Percentiles rank a stretch among this genome's conserved stretches.
Conservation (phyloP, 1,140 invertebrate species). For the Hydropsyche tenuis region DNA sequence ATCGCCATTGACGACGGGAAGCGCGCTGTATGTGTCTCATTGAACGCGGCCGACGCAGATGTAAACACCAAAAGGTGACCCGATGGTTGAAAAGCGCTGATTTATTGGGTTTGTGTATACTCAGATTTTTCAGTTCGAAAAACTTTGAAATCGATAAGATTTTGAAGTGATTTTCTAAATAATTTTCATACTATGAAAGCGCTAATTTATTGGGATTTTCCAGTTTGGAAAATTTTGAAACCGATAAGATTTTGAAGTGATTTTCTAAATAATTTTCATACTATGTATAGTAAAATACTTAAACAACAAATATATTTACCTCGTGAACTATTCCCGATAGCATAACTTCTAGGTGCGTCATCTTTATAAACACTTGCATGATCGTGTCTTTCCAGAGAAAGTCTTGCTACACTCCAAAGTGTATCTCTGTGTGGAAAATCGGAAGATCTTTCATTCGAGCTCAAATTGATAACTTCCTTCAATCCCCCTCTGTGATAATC, state of each 20-base stretch:
- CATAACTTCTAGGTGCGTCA: constrained; percentile 35
- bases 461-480: constrained; percentile 34
- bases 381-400: constrained; percentile 44
- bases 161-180: too few species aligned
- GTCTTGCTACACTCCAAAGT: constrained; percentile 47
- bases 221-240: too few species aligned
- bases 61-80: neutral
- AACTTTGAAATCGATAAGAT: too few species aligned
- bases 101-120: too few species aligned
- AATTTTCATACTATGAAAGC: too few species aligned
- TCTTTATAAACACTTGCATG: constrained; percentile 33
- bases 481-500: constrained; percentile 39
- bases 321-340: constrained; percentile 24
- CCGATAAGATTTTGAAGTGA: too few species aligned
- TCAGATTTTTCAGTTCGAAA: too few species aligned
- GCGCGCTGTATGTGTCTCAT: neutral
- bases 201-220: too few species aligned
- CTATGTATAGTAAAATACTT: too few species aligned
- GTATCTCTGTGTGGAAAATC: constrained; percentile 33
- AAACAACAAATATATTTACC: constrained; percentile 30
- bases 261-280: too few species aligned
- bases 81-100: neutral
- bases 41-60: neutral
- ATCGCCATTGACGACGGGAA: constrained; percentile 35
- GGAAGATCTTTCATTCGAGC: constrained; percentile 27